Percentiles rank a stretch among this genome's conserved stretches.
Conservation (phyloP, 2,888 invertebrate species). For the Geotrupes spiniger region DNA sequence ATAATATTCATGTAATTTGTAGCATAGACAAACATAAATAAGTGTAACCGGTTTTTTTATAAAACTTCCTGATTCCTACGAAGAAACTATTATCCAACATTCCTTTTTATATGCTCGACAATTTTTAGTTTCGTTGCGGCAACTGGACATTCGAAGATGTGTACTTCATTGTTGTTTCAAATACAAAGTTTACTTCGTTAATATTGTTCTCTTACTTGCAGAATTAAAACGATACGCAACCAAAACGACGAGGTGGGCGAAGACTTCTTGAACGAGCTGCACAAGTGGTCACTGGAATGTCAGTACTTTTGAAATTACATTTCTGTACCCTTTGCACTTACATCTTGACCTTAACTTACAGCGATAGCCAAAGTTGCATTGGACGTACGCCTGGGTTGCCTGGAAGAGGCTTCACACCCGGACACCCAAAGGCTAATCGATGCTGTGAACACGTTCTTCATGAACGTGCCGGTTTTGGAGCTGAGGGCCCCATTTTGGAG, state of each 20-base stretch:
- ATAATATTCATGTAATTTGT: no score
- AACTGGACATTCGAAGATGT: no score
- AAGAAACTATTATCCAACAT: no score
- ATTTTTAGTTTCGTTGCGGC: no score
- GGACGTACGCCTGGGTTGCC: slow-evolving; percentile 63
- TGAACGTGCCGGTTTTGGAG: slow-evolving; percentile 64
- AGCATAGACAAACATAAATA: no score
- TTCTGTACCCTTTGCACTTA: not conserved
- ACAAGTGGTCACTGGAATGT: slow-evolving; percentile 81
- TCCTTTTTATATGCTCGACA: no score
- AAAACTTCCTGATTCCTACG: no score
- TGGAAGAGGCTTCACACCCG: slow-evolving; percentile 53
- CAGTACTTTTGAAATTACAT: slow-evolving; percentile 40
- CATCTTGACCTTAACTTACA: slow-evolving; percentile 38
- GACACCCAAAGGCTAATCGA: slow-evolving; percentile 65
- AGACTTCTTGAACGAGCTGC: slow-evolving; percentile 68
- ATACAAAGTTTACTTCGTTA: no score
- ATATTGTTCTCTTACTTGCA: slow-evolving; percentile 43
- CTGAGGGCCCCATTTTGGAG: slow-evolving; percentile 67
- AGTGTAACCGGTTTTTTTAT: no score
- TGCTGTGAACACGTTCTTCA: slow-evolving; percentile 65
- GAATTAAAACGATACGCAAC: slow-evolving; percentile 58
- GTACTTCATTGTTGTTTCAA: no score
- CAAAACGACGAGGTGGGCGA: slow-evolving; percentile 59
- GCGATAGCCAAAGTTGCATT: slow-evolving; percentile 66